Evolutionary conservation across 2,888 invertebrate species (phyloP).

Genomic region (Andrena chrysosceles): DNA sequence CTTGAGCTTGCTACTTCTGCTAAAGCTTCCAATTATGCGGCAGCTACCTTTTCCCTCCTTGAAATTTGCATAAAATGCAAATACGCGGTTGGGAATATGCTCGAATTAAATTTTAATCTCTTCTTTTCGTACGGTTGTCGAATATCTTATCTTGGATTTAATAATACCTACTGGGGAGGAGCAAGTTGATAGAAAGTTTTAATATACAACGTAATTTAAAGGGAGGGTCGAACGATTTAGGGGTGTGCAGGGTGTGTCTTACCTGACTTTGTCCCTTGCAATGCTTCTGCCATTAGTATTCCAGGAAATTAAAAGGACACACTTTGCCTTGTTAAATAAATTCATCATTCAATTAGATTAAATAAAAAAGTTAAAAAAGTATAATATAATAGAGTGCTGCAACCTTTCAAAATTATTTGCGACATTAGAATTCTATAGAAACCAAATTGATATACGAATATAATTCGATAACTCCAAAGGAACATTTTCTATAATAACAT

Average conservation of each 20-base stretch:
- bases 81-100: constrained; percentile 9
- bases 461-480: too few relatives aligned
- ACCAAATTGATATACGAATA: too few relatives aligned
- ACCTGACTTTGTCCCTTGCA: too few relatives aligned
- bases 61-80: constrained; percentile 36
- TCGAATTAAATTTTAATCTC: constrained; percentile 26
- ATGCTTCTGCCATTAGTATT: too few relatives aligned
- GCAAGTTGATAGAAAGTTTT: background rate
- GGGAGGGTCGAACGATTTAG: background rate
- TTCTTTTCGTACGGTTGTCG: constrained; percentile 1
- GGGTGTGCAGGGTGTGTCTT: background rate
- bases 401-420: too few relatives aligned
- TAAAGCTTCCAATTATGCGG: constrained; percentile 11
- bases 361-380: too few relatives aligned
- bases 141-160: background rate
- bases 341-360: too few relatives aligned
- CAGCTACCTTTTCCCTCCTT: background rate
- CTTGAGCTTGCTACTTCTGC: background rate
- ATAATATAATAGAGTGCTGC: too few relatives aligned
- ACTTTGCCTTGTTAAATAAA: too few relatives aligned
- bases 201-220: background rate
- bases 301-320: too few relatives aligned
- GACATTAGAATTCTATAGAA: too few relatives aligned
- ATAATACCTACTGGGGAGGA: background rate
- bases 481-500: too few relatives aligned